Conservation (phyloP, 2,888 invertebrate genomes). For the Drymonia ruficornis region DNA sequence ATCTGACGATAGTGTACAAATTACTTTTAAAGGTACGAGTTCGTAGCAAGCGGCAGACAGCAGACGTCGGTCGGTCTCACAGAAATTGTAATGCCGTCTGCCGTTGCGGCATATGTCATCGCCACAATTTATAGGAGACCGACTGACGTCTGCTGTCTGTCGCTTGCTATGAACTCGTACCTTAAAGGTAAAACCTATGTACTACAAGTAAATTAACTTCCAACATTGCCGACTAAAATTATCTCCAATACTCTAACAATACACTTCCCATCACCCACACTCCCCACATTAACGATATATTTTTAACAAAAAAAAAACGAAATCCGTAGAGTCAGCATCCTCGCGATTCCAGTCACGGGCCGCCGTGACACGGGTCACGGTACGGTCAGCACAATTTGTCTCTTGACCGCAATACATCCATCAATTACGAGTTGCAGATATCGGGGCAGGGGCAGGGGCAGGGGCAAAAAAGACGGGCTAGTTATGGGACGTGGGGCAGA, state of each 20-base stretch:
- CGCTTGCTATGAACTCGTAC: too few relatives aligned
- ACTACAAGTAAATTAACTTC: too few relatives aligned
- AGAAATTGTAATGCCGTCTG: too few relatives aligned
- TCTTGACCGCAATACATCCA: constrained; percentile 55
- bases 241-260: not conserved
- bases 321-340: constrained; percentile 30
- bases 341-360: constrained; percentile 49
- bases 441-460: constrained; percentile 36
- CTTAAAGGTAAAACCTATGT: too few relatives aligned
- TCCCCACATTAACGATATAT: not conserved
- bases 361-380: constrained; percentile 54
- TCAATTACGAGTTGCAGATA: constrained; percentile 57
- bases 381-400: constrained; percentile 62
- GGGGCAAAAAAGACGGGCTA: constrained; percentile 9
- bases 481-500: not conserved
- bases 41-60: too few relatives aligned
- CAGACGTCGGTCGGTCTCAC: too few relatives aligned
- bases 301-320: constrained; percentile 4
- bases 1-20: too few relatives aligned
- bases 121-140: too few relatives aligned
- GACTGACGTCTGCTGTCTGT: too few relatives aligned
- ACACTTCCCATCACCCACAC: not conserved
- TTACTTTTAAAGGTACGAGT: too few relatives aligned
- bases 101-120: too few relatives aligned
- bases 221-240: too few relatives aligned